phyloP scores from a whole-genome alignment of 2,113 vertebrate species.

The Brachyhypopomus occidentalis region DNA sequence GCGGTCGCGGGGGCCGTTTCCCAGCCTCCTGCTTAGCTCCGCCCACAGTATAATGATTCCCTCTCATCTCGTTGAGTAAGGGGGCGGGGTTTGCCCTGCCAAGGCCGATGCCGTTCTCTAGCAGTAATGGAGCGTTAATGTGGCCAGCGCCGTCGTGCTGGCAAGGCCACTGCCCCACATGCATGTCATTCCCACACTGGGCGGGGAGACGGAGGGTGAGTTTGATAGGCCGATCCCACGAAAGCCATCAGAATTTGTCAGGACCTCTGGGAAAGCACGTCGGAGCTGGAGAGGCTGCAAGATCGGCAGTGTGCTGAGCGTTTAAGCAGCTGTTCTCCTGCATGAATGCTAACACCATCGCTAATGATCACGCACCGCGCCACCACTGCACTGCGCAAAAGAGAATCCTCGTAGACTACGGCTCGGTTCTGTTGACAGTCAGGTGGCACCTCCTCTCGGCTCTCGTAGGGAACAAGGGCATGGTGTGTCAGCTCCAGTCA shows the following conservation, averaged over 20 bases:
- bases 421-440: neutral
- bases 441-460: neutral
- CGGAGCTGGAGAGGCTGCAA: neutral
- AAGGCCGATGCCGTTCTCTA: conserved; percentile 60
- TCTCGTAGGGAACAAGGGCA: neutral
- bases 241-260: neutral
- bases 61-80: conserved; percentile 56
- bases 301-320: neutral
- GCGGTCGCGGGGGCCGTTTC: neutral
- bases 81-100: conserved; percentile 48
- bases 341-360: neutral
- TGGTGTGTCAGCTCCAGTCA: conserved; percentile 29
- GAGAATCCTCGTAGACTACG: neutral
- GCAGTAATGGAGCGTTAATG: conserved; percentile 70
- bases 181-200: neutral
- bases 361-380: neutral
- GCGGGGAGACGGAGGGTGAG: neutral
- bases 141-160: conserved; percentile 61
- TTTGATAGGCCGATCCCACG: neutral
- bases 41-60: conserved; percentile 57
- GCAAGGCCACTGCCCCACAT: conserved; percentile 58
- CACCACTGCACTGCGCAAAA: neutral
- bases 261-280: neutral
- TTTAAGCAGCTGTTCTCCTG: neutral
- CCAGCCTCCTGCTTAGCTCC: neutral